phyloP scores from a whole-genome alignment of 37 sponge, comb jelly and placozoan genomes.

The Mnemiopsis leidyi region DNA sequence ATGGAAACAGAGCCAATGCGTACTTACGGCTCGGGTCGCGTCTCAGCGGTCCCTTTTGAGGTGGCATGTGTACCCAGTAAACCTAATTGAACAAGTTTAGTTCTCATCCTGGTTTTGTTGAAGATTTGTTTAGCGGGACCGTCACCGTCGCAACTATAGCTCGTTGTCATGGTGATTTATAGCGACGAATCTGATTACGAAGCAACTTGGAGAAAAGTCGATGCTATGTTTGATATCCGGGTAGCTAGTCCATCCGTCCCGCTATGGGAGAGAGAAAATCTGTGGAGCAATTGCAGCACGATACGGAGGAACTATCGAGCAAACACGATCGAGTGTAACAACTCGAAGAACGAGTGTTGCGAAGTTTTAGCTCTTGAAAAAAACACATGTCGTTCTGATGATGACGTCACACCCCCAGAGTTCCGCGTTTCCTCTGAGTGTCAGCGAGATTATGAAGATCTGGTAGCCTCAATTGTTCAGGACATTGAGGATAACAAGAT shows the following conservation, averaged over 20 bases:
- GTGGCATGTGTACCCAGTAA: not conserved
- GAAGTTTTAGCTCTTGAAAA: too few species aligned
- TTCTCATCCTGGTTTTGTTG: not conserved
- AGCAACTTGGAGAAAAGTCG: not conserved
- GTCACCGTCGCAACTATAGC: not conserved
- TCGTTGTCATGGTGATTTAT: not conserved
- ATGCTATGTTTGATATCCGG: not conserved
- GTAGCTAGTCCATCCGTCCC: not conserved
- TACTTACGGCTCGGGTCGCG: not conserved
- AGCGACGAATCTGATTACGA: constrained; percentile 25
- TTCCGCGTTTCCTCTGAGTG: not conserved
- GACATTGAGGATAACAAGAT: not conserved
- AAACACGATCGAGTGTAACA: not conserved
- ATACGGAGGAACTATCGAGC: not conserved
- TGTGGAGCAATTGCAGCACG: not conserved
- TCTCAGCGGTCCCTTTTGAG: not conserved
- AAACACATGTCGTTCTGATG: not conserved
- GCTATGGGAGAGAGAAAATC: not conserved
- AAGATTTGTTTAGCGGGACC: not conserved
- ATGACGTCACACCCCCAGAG: not conserved
- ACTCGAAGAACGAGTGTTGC: not conserved
- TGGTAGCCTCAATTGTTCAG: not conserved
- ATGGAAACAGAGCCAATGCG: not conserved
- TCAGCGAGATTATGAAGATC: not conserved
- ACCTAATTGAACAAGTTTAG: not conserved